Conservation (phyloP, 2,888 invertebrate genomes). For the Orgyia antiqua region DNA sequence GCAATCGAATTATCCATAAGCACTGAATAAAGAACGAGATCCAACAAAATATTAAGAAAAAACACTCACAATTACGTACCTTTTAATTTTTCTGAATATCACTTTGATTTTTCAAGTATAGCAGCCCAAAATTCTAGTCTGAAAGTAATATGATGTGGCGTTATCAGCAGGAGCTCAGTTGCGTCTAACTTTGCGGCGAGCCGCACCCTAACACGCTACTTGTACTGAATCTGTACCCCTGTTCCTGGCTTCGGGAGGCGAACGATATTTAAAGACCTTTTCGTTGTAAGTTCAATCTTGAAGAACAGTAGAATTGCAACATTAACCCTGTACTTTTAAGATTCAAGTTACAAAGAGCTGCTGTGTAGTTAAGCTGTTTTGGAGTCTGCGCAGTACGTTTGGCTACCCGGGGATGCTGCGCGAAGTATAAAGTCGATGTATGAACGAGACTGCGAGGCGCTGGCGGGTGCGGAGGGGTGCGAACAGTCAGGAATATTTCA, state of each 20-base stretch:
- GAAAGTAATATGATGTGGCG: constrained; percentile 55
- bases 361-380: constrained; percentile 41
- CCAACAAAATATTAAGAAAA: constrained; percentile 9
- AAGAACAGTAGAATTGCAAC: rapidly evolving
- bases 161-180: constrained; percentile 68
- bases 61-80: constrained; percentile 43
- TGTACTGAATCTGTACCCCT: constrained; percentile 78
- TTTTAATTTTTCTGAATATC: constrained; percentile 14
- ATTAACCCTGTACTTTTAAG: constrained; percentile 11
- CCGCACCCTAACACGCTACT: constrained; percentile 77
- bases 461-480: constrained; percentile 68
- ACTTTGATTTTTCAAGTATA: constrained; percentile 22
- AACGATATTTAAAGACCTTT: constrained; percentile 23
- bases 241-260: constrained; percentile 71
- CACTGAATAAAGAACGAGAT: constrained; percentile 15
- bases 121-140: constrained; percentile 40
- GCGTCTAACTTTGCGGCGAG: constrained; percentile 78
- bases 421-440: constrained; percentile 78
- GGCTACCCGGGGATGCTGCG: constrained; percentile 79
- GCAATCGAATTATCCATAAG: constrained; percentile 55
- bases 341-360: constrained; percentile 24
- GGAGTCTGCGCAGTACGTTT: constrained; percentile 72
- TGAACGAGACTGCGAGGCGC: constrained; percentile 79
- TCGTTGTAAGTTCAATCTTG: constrained; percentile 29
- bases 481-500: constrained; percentile 73